These are phyloP conservation scores for Tragelaphus imberbis DNA, from an alignment of 2,113 vertebrate species.

Conservation along the genomic window DNA sequence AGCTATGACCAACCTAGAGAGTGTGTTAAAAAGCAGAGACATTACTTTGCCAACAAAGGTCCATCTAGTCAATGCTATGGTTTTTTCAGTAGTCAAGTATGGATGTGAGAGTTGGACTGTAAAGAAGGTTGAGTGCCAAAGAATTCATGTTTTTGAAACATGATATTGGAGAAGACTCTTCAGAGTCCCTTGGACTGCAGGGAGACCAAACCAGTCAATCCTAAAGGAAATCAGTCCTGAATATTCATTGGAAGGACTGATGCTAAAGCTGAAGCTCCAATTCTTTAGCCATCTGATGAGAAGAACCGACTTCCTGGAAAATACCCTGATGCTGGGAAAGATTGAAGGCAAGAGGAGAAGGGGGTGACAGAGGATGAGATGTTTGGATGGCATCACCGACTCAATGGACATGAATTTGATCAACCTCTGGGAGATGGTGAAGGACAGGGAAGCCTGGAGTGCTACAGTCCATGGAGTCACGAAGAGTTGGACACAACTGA, in stretches of 20 bases:
- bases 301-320: not conserved
- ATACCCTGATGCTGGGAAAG: not conserved
- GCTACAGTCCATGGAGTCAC: not conserved
- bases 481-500: not conserved
- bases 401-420: not conserved
- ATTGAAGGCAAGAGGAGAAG: not conserved
- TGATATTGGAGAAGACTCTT: not conserved
- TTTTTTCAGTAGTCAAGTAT: not conserved
- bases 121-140: not conserved
- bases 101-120: not conserved
- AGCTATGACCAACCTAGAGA: not conserved
- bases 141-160: not conserved
- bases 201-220: not conserved
- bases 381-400: not conserved
- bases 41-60: not conserved
- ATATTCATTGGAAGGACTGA: not conserved
- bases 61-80: not conserved
- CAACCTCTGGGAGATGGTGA: not conserved
- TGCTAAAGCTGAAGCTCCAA: not conserved
- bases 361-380: not conserved
- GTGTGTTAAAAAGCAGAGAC: not conserved
- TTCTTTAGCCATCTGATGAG: not conserved
- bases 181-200: not conserved
- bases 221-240: not conserved
- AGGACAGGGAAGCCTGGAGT: fast-evolving